Base-by-base conservation (phyloP, 2,797 vertebrate species). In the Podarcis siculus region DNA sequence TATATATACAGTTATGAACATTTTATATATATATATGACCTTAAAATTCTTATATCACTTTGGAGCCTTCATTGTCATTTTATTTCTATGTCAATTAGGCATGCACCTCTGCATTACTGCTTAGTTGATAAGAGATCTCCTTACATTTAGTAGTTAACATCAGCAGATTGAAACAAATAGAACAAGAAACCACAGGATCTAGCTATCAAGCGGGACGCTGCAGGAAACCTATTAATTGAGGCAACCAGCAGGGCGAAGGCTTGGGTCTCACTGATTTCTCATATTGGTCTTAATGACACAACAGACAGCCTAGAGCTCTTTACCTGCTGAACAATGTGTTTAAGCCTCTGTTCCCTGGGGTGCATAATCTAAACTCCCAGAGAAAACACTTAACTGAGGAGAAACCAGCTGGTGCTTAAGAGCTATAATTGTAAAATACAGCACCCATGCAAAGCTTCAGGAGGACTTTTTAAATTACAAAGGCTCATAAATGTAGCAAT, bases 61-160 rank as follows among this genome's bases (percentile, higher is more conserved):
- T 92, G 90, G 84, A 94, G 85, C 90, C 89, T 76, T 91, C 75
- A 30, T 90, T 85, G 80, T 91, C 93, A 93, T 93, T 93, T 92
- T 86, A 95, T 94, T 95, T 93, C 87, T 90, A 90, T 81, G 69
- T 92, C 92, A 96, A 92, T 94, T 91, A 92, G 76, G 61, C 79
- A 42, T 1, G 0, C 92, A 79, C 23, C 45, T 91, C 91, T 80
- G 87, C 87, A 61, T 61, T 17, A 61, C 58, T 61, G 61, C 80
- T 90, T 79, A 71, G 80, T 88, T 86, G 89, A 81, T 88, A 87
- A 2, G 49, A 73, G 81, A 80, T 89, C 89, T 92, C 91, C 83
- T 58, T 86, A 87, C 71, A 55, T 35, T 91, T 91, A 89, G 83
- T 81, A 93, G 88, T 87, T 89, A 55, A 90, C 45, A 85, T 86